Base-by-base conservation (phyloP, 1,140 invertebrate species). In the Drosophila oshimai region DNA sequence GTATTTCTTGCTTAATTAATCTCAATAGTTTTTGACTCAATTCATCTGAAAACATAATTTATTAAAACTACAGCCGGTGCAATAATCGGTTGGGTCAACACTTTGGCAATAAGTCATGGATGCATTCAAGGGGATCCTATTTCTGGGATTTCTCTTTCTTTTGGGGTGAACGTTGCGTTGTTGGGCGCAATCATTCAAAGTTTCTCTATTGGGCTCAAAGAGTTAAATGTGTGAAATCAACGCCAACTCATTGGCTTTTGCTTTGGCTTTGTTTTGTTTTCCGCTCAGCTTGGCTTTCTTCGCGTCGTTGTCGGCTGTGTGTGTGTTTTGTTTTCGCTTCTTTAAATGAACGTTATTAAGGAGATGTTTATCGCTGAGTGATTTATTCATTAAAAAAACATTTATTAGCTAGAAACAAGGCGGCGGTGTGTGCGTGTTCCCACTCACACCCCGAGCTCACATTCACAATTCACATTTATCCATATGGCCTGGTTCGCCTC, bases 361-460 rank as follows among this genome's bases (percentile, higher is more conserved):
- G 61, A 83, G 83, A 88, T 88, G 74, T 61, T 89, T 89, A 89
- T 89, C 86, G 72, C 70, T 65, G 81, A 89, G 86, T 89, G 86
- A 89, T 89, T 89, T 89, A 89, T 89, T 87, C 87, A 87, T 87
- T 89, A 89, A 89, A 87, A 89, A 79, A 74, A 70, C 81, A 89
- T 89, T 89, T 89, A 89, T 89, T 87, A 89, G 74, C 76, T 65
- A 76, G 73, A 89, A 80, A 80, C 86, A 74, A 71, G 61, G 18
- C n/a, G 39, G 37, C 29, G 65, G 44, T 46, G 55, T 69, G 67
- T 86, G 81, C 62, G 83, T 78, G 83, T 31, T 71, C 22, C 57
- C 7, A 51, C 34, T 51, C 53, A 46, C 53, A 33, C 33, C 20
- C 20, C 26, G 22, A 58, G 26, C 53, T 33, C 45, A 41, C 37